phyloP scores from a whole-genome alignment of 2,888 invertebrate genomes.

The Athalia cordata region DNA sequence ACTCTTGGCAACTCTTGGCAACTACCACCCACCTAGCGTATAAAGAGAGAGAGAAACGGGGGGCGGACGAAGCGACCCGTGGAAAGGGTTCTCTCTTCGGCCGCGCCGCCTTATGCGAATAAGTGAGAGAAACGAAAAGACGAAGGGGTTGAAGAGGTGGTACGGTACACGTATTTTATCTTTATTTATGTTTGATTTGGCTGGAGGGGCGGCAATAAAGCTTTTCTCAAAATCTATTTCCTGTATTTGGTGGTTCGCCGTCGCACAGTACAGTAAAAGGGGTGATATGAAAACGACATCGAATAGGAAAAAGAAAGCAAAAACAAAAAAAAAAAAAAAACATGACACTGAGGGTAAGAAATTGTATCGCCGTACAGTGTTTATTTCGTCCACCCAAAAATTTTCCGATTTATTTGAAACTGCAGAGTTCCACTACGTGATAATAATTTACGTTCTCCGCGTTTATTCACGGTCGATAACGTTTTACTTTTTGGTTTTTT shows the following conservation, averaged over 20 bases:
- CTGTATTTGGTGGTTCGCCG: conserved; percentile 23
- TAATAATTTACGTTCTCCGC: too few species aligned
- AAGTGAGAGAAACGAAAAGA: conserved; percentile 12
- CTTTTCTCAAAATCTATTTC: conserved; percentile 41
- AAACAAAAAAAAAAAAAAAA: too few species aligned
- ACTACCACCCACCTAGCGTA: conserved; percentile 14
- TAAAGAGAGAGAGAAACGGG: not conserved
- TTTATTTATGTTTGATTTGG: conserved; percentile 46
- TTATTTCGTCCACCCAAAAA: too few species aligned
- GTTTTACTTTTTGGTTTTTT: too few species aligned
- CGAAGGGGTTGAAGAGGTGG: conserved; percentile 3
- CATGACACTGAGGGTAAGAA: too few species aligned
- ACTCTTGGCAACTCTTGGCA: conserved; percentile 42
- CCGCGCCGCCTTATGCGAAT: not conserved
- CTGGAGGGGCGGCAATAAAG: conserved; percentile 41
- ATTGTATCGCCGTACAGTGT: too few species aligned
- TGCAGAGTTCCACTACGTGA: too few species aligned
- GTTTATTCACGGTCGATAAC: too few species aligned
- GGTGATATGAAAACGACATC: not conserved
- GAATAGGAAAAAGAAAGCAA: too few species aligned
- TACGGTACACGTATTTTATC: conserved; percentile 46
- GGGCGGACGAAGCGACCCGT: conserved; percentile 9
- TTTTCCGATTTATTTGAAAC: too few species aligned
- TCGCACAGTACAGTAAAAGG: not conserved
- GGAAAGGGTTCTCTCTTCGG: conserved; percentile 21